Base-by-base conservation (phyloP, 2,888 invertebrate genomes). In the Morpho achilles region DNA sequence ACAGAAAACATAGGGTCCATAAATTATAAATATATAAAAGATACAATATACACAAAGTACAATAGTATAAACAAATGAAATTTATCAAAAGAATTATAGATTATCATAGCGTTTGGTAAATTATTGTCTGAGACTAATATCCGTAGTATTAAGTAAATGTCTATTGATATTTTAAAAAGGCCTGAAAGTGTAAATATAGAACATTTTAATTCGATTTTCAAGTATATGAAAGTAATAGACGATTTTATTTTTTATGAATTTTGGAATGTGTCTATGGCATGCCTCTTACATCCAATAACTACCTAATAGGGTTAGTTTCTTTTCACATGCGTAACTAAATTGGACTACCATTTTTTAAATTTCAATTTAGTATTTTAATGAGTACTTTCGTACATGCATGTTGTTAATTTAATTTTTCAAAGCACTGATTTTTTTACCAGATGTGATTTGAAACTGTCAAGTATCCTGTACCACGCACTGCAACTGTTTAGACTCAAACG, bases 251-350 rank as follows among this genome's bases (percentile, higher is more conserved):
- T 32, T 32, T 32, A 32, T 32, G 32, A 32, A 32, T 3, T 65
- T 63, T 8, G 9, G 8, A 47, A 23, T 23, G 7, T 71, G 7
- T 71, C 61, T 62, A 64, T 67, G 59, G 61, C 84, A 84, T 84
- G 84, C 84, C 73, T 60, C 3, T 32, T 32, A 32, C 5, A 32
- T 56, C 59, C 62, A 69, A 61, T 65, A 69, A 67, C 69, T 70
- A 72, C 73, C 40, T 41, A 49, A 48, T 23, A 16, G 73, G 69
- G 77, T 77, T 73, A 72, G 74, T 75, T 72, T 69, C 32, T 61
- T 64, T 62, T 56, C 67, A 63, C 82, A 82, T 83, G 82, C 83
- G 70, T 23, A 23, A 48, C 50, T 60, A 60, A 10, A n/a, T 40
- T 43, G 50, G 32, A 16, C 53, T 8, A 60, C 50, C 59, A 56